Conservation (phyloP, 1,140 invertebrate genomes). For the Sitophilus oryzae region DNA sequence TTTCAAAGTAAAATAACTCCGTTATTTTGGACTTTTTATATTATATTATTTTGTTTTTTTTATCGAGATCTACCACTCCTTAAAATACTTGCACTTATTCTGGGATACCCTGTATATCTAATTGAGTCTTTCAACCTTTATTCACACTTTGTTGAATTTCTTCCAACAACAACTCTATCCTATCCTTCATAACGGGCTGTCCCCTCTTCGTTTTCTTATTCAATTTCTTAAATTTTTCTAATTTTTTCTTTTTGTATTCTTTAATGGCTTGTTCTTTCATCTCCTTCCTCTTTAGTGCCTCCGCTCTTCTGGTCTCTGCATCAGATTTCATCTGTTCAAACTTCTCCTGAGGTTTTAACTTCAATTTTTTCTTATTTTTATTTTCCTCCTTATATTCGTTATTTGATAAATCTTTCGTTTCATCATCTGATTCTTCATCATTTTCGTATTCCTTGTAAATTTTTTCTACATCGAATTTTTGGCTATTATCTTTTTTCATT, state of each 20-base stretch:
- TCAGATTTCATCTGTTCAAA: background rate
- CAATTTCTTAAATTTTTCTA: constrained; percentile 59
- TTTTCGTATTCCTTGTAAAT: constrained; percentile 27
- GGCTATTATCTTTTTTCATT: constrained; percentile 44
- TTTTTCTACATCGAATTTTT: constrained; percentile 34
- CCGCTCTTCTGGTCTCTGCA: constrained; percentile 45
- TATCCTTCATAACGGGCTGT: constrained; percentile 70
- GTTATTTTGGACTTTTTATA: no score
- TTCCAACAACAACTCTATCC: constrained; percentile 66
- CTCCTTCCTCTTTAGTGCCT: constrained; percentile 46
- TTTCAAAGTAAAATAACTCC: no score
- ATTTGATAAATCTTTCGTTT: constrained; percentile 10
- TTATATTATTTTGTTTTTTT: no score
- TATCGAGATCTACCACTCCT: no score
- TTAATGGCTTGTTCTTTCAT: constrained; percentile 57
- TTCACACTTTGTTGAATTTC: constrained; percentile 47
- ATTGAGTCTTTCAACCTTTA: background rate
- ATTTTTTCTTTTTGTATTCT: constrained; percentile 60
- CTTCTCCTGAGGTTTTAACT: no score
- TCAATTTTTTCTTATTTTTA: background rate
- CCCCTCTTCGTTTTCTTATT: constrained; percentile 68
- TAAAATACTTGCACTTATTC: no score
- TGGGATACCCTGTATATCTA: no score
- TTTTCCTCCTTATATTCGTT: background rate
- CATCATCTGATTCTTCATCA: constrained; percentile 23